Conservation (phyloP, 2,888 invertebrate species). For the Apamea monoglypha region DNA sequence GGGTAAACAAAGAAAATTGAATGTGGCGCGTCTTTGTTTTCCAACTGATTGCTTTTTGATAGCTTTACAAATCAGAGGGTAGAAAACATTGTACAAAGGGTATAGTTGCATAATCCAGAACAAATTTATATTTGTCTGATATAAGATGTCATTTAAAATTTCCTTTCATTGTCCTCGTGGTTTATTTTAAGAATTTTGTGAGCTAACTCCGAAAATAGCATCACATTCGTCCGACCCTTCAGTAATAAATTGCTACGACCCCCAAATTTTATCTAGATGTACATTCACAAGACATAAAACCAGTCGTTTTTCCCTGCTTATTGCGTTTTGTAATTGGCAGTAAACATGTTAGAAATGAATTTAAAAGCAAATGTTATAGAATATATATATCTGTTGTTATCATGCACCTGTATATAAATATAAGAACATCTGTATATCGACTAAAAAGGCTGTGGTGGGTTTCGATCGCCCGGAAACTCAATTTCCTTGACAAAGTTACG, state of each 20-base stretch:
- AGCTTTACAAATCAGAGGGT: slow-evolving; percentile 30
- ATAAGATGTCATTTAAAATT: not conserved
- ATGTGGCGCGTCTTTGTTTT: slow-evolving; percentile 37
- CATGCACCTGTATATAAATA: not conserved
- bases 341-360: slow-evolving; percentile 62
- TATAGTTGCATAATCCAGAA: slow-evolving; percentile 28
- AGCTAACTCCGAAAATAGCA: slow-evolving; percentile 60
- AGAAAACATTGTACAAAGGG: slow-evolving; percentile 19
- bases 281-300: slow-evolving; percentile 70
- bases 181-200: slow-evolving; percentile 48
- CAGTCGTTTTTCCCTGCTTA: slow-evolving; percentile 66
- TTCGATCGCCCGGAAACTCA: slow-evolving; percentile 72
- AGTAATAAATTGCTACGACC: slow-evolving; percentile 73
- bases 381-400: not conserved
- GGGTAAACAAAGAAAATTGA: slow-evolving; percentile 48
- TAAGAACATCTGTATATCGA: slow-evolving; percentile 12
- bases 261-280: slow-evolving; percentile 73
- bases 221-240: slow-evolving; percentile 67
- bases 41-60: slow-evolving; percentile 36
- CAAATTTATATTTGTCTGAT: slow-evolving; percentile 10
- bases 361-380: slow-evolving; percentile 1
- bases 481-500: slow-evolving; percentile 78
- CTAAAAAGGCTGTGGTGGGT: slow-evolving; percentile 46
- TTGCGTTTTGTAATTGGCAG: slow-evolving; percentile 67
- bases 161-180: slow-evolving; percentile 30